These are phyloP conservation scores for Xanthia icteritia DNA, from an alignment of 2,888 invertebrate species.

Conservation along the genomic window DNA sequence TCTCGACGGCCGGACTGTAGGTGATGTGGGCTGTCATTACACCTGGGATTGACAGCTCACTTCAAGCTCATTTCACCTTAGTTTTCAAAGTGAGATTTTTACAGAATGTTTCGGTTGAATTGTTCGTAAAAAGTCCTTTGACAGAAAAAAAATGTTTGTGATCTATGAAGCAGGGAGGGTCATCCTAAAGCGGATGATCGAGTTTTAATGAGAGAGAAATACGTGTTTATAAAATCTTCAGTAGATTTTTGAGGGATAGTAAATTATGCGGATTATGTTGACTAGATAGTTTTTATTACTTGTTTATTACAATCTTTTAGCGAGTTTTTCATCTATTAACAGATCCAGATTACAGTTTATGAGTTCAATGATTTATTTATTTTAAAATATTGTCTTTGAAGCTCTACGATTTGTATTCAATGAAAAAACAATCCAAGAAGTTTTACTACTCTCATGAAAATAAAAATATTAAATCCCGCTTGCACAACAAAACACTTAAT, in stretches of 20 bases:
- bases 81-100: not conserved
- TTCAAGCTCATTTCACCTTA: not conserved
- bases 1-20: no score
- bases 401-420: not conserved
- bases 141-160: slow-evolving; percentile 10
- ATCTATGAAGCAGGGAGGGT: slow-evolving; percentile 32
- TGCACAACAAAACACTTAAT: not conserved
- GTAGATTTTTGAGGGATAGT: slow-evolving; percentile 44
- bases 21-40: not conserved
- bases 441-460: not conserved
- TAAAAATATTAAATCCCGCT: no score
- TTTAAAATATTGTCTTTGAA: slow-evolving; percentile 18
- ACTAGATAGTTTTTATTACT: slow-evolving; percentile 54
- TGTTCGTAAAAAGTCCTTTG: not conserved
- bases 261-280: slow-evolving; percentile 51
- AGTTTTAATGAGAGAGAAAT: slow-evolving; percentile 39
- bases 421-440: not conserved
- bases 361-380: slow-evolving; percentile 19
- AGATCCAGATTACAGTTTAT: slow-evolving; percentile 43
- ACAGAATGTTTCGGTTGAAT: not conserved
- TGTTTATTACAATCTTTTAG: slow-evolving; percentile 57
- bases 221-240: slow-evolving; percentile 26
- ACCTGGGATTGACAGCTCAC: no score
- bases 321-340: slow-evolving; percentile 36
- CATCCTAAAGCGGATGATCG: slow-evolving; percentile 52